Evolutionary conservation across 2,797 vertebrate genomes (phyloP), one percentile per base, ranked within the genome.

Genomic region (Neosalanx taihuensis): DNA sequence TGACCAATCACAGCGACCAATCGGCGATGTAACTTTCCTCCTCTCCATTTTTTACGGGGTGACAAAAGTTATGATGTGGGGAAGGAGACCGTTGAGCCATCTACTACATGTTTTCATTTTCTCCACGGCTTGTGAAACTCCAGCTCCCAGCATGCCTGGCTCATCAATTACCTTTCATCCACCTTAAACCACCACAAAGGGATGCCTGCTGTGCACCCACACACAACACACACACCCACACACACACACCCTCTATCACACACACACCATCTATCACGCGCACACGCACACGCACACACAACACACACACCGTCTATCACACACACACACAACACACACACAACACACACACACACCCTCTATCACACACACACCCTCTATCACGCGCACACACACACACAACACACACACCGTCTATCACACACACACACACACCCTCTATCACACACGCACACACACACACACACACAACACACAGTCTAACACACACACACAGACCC

Each of bases 101-200:
- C 77, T 83, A 79, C 71, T 76, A 75, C 57, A 78, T 68, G 70
- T 86, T 86, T 76, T 49, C 18, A 74, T 72, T 60, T 65, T 62
- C 72, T 75, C 69, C 23, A 51, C 7, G 30, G 63, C 58, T 62
- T 26, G 20, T 64, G 66, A 76, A 69, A 75, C 31, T 18, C n/a
- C 2, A 31, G 51, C 67, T 62, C 35, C 75, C 60, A 62, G 59
- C 29, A 61, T 72, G 73, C 83, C 75, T 72, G 71, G 74, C 68
- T 58, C 58, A 33, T 69, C 60, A 46, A 69, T 69, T 69, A 72
- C 72, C 57, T 72, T 68, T 74, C 37, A 73, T 73, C 70, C 49
- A 73, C 77, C 77, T 76, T 73, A 72, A 78, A 67, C 69, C 26
- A 41, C 35, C 62, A 78, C 77, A 76, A 76, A 76, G 74, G 72